Conservation (phyloP, 2,113 vertebrate species). For the Cricetomys ansorgei region DNA sequence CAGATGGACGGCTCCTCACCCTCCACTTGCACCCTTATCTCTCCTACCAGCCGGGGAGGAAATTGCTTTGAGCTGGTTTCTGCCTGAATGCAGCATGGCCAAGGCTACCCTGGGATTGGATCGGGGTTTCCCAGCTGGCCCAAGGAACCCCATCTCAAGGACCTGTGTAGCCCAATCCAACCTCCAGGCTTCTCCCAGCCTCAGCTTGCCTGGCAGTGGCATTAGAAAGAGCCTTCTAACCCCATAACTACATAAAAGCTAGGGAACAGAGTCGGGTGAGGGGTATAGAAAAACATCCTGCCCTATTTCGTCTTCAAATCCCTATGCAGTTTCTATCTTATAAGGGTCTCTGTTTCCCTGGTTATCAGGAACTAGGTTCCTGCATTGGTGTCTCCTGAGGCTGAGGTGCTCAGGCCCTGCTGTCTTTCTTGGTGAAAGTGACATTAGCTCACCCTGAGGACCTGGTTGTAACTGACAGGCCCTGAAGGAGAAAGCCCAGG, state of each 20-base stretch:
- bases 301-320: neutral
- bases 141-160: neutral
- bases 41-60: slow-evolving; percentile 52
- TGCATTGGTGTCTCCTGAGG: neutral
- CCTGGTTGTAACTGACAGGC: neutral
- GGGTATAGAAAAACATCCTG: neutral
- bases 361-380: neutral
- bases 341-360: neutral
- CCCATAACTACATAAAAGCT: neutral
- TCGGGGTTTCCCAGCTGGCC: slow-evolving; percentile 31
- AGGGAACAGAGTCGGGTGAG: neutral
- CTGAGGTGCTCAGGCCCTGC: neutral
- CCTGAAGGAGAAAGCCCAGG: neutral
- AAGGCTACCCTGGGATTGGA: slow-evolving; percentile 38
- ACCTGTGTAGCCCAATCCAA: neutral
- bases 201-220: neutral
- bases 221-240: neutral
- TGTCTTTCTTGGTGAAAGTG: neutral
- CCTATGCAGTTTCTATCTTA: neutral
- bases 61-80: slow-evolving; percentile 61
- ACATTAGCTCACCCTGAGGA: neutral
- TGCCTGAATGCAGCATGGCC: neutral
- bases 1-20: slow-evolving; percentile 28
- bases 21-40: neutral
- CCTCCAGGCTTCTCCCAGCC: neutral